Evolutionary conservation across 2,113 vertebrate species (phyloP).

Genomic region (Cercocebus atys): DNA sequence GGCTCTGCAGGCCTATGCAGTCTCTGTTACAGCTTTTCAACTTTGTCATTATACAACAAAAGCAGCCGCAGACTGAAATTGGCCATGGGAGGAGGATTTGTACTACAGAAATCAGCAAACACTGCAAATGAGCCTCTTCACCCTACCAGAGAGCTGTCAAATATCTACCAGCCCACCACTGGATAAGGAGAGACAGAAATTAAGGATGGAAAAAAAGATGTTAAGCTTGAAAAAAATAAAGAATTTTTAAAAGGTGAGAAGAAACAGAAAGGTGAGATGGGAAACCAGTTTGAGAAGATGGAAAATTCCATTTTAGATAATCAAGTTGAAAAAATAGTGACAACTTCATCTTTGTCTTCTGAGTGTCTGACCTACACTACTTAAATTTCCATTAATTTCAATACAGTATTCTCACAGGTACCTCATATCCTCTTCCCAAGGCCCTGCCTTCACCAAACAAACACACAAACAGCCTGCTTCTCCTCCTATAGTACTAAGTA

Average conservation of each 20-base stretch:
- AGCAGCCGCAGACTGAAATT: background rate
- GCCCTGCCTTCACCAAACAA: background rate
- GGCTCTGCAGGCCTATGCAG: background rate
- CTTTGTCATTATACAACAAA: background rate
- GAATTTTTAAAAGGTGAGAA: background rate
- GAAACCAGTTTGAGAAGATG: background rate
- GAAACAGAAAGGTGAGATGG: background rate
- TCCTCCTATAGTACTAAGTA: background rate
- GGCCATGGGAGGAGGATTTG: fast-evolving
- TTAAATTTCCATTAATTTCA: background rate
- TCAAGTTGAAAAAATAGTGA: background rate
- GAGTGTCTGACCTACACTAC: background rate
- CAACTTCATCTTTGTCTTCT: background rate
- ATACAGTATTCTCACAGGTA: background rate
- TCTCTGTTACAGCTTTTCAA: background rate
- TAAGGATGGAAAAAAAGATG: background rate
- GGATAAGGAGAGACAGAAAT: background rate
- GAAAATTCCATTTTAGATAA: background rate
- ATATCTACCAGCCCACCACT: background rate
- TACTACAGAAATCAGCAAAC: background rate
- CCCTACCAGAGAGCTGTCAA: background rate
- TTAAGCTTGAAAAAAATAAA: background rate
- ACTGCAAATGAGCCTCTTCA: no score
- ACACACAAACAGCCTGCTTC: background rate
- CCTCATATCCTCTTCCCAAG: background rate